A percentile compares a stretch with the other conserved stretches of the same genome.
These are phyloP conservation scores for Neotoma lepida DNA, from an alignment of 2,113 vertebrate species.

Conservation along the genomic window DNA sequence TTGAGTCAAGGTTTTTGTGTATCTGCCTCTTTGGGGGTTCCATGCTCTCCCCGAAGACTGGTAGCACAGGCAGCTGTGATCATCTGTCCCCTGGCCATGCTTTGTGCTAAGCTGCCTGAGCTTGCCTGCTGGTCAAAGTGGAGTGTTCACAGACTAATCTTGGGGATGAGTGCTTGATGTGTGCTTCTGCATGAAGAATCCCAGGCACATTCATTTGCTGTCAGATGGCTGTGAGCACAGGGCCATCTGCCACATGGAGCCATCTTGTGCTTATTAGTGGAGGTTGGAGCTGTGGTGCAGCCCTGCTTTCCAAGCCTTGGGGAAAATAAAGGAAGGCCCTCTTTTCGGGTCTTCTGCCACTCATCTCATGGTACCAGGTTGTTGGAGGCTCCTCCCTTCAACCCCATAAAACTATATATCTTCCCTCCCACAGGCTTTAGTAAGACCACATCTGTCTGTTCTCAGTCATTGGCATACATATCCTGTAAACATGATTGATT, in stretches of 20 bases:
- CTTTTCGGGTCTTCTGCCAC: background rate
- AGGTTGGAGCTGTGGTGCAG: background rate
- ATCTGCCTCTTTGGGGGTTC: background rate
- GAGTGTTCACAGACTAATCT: background rate
- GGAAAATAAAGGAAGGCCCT: background rate
- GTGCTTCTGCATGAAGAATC: background rate
- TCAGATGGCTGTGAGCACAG: background rate
- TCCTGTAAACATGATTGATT: background rate
- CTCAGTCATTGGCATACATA: background rate
- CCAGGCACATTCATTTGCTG: background rate
- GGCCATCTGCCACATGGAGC: background rate
- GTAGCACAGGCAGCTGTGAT: background rate
- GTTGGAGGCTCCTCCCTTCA: background rate
- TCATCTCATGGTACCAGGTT: background rate
- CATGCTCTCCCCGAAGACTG: background rate
- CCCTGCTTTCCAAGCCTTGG: background rate
- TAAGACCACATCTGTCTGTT: background rate
- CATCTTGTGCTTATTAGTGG: background rate
- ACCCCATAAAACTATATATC: rapidly evolving
- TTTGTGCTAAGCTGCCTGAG: background rate
- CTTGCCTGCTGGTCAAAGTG: background rate
- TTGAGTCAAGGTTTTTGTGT: background rate
- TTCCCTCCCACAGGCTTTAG: background rate
- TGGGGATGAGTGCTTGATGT: rapidly evolving
- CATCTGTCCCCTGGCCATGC: background rate